phyloP scores from a whole-genome alignment of 1,140 invertebrate genomes.

The Zaprionus africanus region DNA sequence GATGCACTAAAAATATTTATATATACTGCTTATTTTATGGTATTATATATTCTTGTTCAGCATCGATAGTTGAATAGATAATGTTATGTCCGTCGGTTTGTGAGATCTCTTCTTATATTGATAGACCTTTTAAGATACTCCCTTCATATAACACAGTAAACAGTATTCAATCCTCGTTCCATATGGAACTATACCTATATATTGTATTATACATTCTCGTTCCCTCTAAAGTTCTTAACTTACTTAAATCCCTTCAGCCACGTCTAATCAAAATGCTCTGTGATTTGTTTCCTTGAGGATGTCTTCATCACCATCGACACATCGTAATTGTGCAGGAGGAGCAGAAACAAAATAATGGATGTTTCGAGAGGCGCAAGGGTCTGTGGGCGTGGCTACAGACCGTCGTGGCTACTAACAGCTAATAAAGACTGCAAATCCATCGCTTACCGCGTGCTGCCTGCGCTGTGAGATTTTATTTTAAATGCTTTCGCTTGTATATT shows the following conservation, averaged over 20 bases:
- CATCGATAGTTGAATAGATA: not conserved
- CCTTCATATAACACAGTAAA: too few species aligned
- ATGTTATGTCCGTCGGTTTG: too few species aligned
- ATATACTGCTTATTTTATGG: too few species aligned
- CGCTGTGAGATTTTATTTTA: slow-evolving; percentile 61
- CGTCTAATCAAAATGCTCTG: not conserved
- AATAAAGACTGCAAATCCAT: slow-evolving; percentile 56
- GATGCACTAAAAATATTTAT: too few species aligned
- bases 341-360: not conserved
- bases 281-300: not conserved
- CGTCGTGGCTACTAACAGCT: slow-evolving; percentile 45
- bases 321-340: not conserved
- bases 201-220: not conserved
- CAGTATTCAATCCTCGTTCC: too few species aligned
- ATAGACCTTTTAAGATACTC: too few species aligned
- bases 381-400: not conserved
- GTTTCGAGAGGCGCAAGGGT: not conserved
- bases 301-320: not conserved
- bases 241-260: not conserved
- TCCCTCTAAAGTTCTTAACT: not conserved
- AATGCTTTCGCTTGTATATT: slow-evolving; percentile 64
- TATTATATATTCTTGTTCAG: not conserved
- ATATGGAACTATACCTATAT: too few species aligned
- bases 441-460: not conserved
- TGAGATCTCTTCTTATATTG: too few species aligned